Evolutionary conservation across 2,113 vertebrate species (phyloP), one percentile per base, ranked within the genome.

Genomic region (Sceloporus tristichus): DNA sequence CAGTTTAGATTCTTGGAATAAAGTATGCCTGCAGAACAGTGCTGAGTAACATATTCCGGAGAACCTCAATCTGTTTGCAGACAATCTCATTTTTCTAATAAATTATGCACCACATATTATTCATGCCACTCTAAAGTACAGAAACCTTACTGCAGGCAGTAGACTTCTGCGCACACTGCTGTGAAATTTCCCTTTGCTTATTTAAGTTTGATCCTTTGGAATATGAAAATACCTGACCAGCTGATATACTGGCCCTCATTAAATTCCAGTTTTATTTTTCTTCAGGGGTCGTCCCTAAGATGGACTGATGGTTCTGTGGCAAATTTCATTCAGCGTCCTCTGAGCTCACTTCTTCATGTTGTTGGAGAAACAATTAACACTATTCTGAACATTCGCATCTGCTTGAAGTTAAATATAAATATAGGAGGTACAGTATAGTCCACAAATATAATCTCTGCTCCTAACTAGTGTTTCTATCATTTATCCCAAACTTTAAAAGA

Each of bases 81-180:
- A 92, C 16, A 92, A 88, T 86, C 85, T 86, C 48, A 86, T 87
- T 87, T 85, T 34, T 94, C 65, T 92, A 90, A 90, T 82, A 85
- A 0, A 1, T 90, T 93, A 93, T 92, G 87, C 87, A 92, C 91
- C 93, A 91, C 91, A 0, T 92, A 93, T 95, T 93, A 94, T 95
- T 91, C 91, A 93, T 93, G 40, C 9, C 79, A 53, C 0, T 42
- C 18, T 84, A 27, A n/a, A 78, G 76, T 84, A 88, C 82, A 88
- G 53, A 82, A 79, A 92, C 86, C 88, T 84, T 27, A 62, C 88
- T 85, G 85, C 4, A 94, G 87, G 85, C 82, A 85, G 85, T 77
- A 92, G 85, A 48, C 78, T 3, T 73, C 86, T 79, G 0, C 0
- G 53, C 34, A 82, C n/a, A 66, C 65, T 34, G 14, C 48, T 9